Base-by-base conservation (phyloP, 2,113 vertebrate genomes). In the Oceanodroma tethys region DNA sequence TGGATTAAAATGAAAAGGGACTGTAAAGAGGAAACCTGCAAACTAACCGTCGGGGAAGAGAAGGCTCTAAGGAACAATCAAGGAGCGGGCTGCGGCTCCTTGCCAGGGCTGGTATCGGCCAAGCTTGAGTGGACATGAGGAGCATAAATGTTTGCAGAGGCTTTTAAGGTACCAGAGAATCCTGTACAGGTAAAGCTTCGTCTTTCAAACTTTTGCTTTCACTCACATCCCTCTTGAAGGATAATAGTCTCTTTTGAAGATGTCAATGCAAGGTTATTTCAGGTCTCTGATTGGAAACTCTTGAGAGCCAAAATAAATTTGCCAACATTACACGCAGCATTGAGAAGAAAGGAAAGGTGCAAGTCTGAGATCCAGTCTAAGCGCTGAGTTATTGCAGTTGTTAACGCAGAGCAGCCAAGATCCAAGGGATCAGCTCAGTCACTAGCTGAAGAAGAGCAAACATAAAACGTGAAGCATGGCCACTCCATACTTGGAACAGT, bases 351-450 rank as follows among this genome's bases (percentile, higher is more conserved):
- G 75, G n/a, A 50, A 56, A 52, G 52, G 45, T 62, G 19, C 15
- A 38, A 45, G 9, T 70, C 52, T 10, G 72, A 70, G 66, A 72
- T 75, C 17, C 48, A 8, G 27, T 27, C 48, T 75, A 65, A 71
- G n/a, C 3, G 0, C 17, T 7, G 17, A 48, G 50, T 45, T 74
- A 32, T 7, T 45, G n/a, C 38, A 50, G 45, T 60, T 0, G 0
- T 73, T 92, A 42, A 23, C 1, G 7, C 43, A 70, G 43, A 67
- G 29, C 52, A 72, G 66, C 50, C 15, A 32, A 26, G 45, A 68
- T 50, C 75, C 42, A 58, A 25, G 74, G 67, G 59, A 26, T 56
- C 53, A 93, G 27, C 50, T 30, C 1, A 0, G 38, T 63, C 73
- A 67, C 32, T 73, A 81, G 47, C 55, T 42, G 36, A 56, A 47